A percentile compares a stretch with the other conserved stretches of the same genome.
These are phyloP conservation scores for Neoascia interrupta DNA, from an alignment of 2,888 invertebrate species.

Conservation along the genomic window DNA sequence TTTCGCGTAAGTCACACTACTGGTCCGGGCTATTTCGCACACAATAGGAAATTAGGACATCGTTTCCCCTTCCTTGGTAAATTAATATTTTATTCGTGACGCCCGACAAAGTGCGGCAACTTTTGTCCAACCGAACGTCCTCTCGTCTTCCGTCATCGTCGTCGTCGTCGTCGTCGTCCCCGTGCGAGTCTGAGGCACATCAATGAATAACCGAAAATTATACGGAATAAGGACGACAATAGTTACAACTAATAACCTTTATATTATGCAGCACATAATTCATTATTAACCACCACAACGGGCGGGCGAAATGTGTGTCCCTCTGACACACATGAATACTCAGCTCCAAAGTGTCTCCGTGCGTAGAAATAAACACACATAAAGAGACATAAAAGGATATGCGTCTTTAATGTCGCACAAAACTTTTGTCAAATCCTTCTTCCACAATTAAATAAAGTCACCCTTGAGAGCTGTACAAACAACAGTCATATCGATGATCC, in stretches of 20 bases:
- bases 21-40: slow-evolving; percentile 31
- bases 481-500: slow-evolving; percentile 21
- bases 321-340: too few relatives aligned
- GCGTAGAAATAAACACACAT: neutral
- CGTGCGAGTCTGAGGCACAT: slow-evolving; percentile 4
- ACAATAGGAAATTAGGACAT: slow-evolving; percentile 45
- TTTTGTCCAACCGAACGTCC: too few relatives aligned
- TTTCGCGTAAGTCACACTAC: neutral
- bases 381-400: slow-evolving; percentile 4
- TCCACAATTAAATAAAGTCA: slow-evolving; percentile 61
- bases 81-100: slow-evolving; percentile 50
- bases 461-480: slow-evolving; percentile 34
- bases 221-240: slow-evolving; percentile 20
- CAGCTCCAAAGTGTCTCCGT: neutral
- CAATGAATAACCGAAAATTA: slow-evolving; percentile 30
- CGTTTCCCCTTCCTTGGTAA: slow-evolving; percentile 20
- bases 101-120: slow-evolving; percentile 6
- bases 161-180: too few relatives aligned
- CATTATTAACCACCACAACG: slow-evolving; percentile 40
- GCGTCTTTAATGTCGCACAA: slow-evolving; percentile 29
- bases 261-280: slow-evolving; percentile 43
- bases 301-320: neutral
- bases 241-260: slow-evolving; percentile 29
- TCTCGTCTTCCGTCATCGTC: too few relatives aligned
- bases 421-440: slow-evolving; percentile 44